Percentiles rank a stretch among this genome's conserved stretches.
Conservation (phyloP, 1,140 invertebrate genomes). For the Dendroctonus ponderosae region DNA sequence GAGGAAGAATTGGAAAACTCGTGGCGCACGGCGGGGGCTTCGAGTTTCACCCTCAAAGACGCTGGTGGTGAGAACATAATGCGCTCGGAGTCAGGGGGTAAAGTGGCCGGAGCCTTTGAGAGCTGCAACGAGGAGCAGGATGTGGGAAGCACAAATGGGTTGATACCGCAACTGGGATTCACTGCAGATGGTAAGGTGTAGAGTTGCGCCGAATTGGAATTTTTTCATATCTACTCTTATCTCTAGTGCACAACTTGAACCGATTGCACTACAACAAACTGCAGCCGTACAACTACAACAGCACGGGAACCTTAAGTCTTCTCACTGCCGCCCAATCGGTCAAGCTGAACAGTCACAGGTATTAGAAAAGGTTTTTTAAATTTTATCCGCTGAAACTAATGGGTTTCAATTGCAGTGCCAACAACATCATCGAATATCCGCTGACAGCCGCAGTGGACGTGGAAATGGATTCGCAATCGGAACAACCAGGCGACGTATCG, state of each 20-base stretch:
- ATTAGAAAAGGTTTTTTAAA: constrained; percentile 20
- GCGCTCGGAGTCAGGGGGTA: background rate
- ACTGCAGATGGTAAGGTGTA: constrained; percentile 34
- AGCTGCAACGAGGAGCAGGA: background rate
- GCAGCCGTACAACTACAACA: constrained; percentile 42
- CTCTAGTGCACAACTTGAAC: constrained; percentile 34
- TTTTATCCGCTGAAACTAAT: background rate
- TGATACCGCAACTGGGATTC: constrained; percentile 42
- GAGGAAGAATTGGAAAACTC: background rate
- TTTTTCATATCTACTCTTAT: constrained; percentile 13
- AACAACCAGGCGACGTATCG: background rate
- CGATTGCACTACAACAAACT: constrained; percentile 42
- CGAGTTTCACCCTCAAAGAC: constrained; percentile 46
- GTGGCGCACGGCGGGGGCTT: constrained; percentile 45
- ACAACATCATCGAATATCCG: constrained; percentile 49
- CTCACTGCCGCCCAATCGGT: constrained; percentile 46
- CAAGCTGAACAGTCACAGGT: constrained; percentile 52
- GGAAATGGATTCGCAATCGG: constrained; percentile 19
- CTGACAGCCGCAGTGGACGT: constrained; percentile 45
- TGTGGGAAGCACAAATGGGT: constrained; percentile 41
- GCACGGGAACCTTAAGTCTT: constrained; percentile 41
- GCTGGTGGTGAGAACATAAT: constrained; percentile 32
- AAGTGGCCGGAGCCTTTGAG: background rate
- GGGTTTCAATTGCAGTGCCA: constrained; percentile 45
- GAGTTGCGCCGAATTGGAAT: background rate